Evolutionary conservation across 2,797 vertebrate genomes (phyloP).

Genomic region (Menidia menidia): DNA sequence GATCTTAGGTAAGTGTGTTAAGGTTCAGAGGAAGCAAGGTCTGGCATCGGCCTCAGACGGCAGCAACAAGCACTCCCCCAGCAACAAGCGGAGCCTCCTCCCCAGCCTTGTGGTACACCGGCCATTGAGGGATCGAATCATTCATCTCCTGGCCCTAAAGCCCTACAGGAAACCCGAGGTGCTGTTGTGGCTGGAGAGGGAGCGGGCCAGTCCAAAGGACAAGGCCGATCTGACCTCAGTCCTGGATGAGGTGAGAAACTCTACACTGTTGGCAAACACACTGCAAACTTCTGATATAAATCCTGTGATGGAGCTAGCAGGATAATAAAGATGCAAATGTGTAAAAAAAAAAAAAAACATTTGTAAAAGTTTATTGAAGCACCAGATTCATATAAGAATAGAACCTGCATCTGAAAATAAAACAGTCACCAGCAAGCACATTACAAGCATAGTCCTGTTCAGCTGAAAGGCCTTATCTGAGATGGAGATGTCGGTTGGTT

Average conservation of each 20-base stretch:
- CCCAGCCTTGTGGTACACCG: constrained; percentile 75
- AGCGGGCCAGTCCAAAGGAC: constrained; percentile 79
- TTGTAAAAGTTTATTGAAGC: background rate
- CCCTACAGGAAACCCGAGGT: constrained; percentile 84
- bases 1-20: constrained; percentile 80
- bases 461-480: constrained; percentile 10
- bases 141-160: constrained; percentile 83
- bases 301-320: background rate
- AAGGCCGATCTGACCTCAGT: constrained; percentile 77
- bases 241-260: constrained; percentile 83
- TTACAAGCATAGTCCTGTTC: constrained; percentile 14
- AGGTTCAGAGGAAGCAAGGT: constrained; percentile 79
- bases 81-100: constrained; percentile 78
- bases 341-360: background rate
- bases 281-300: constrained; percentile 10
- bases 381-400: background rate
- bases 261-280: constrained; percentile 26
- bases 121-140: constrained; percentile 80
- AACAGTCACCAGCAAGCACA: constrained; percentile 6
- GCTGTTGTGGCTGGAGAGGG: constrained; percentile 82
- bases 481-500: constrained; percentile 44
- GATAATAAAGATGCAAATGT: constrained; percentile 4
- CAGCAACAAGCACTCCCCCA: constrained; percentile 79
- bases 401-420: constrained; percentile 5
- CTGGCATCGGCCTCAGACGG: constrained; percentile 64